phyloP scores from a whole-genome alignment of 2,113 vertebrate genomes.

The Crotophaga sulcirostris region DNA sequence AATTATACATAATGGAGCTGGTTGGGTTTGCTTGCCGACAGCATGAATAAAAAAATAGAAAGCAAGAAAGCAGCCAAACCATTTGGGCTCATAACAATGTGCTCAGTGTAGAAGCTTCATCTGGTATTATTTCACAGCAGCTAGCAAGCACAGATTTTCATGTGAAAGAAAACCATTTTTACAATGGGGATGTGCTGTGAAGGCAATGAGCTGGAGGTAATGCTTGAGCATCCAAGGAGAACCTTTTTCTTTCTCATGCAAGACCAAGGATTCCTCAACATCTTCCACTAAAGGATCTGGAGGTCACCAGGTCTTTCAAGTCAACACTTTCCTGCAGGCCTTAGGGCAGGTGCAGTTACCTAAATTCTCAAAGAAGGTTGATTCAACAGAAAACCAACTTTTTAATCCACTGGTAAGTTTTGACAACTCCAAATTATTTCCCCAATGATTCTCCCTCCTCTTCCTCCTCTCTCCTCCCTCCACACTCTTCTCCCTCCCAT shows the following conservation, averaged over 20 bases:
- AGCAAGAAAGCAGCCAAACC: not conserved
- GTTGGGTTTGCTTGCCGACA: conserved; percentile 19
- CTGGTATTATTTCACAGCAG: not conserved
- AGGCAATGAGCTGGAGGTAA: not conserved
- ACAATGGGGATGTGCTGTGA: not conserved
- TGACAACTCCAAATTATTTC: not conserved
- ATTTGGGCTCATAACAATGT: not conserved
- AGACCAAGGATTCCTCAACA: not conserved
- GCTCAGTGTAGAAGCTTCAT: not conserved
- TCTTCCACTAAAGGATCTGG: not conserved
- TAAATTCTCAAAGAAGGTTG: not conserved
- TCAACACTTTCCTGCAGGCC: not conserved
- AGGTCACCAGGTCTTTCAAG: not conserved
- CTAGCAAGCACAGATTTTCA: not conserved
- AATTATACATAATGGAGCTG: conserved; percentile 30
- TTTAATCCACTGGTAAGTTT: not conserved
- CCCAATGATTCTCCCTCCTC: not conserved
- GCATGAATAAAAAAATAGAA: conserved; percentile 33
- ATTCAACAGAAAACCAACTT: not conserved
- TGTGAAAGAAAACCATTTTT: not conserved
- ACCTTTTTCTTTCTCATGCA: not conserved
- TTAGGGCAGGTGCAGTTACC: not conserved
- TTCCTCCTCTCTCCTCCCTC: not conserved
- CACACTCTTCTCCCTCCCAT: not conserved
- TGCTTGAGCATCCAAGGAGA: not conserved